These are phyloP conservation scores for Lapara coniferarum DNA, from an alignment of 2,888 invertebrate genomes.

Conservation along the genomic window DNA sequence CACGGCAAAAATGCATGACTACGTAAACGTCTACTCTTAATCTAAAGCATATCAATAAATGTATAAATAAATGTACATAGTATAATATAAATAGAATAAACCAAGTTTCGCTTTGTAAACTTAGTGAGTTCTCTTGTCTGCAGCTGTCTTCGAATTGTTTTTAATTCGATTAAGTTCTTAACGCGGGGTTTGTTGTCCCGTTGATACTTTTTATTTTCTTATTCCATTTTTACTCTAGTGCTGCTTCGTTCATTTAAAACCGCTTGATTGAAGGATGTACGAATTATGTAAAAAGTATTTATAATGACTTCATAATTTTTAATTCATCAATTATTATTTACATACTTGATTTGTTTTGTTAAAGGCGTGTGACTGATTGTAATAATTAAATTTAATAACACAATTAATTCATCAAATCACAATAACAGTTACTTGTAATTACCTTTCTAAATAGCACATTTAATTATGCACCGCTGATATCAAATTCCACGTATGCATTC, in stretches of 20 bases:
- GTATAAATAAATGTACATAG: constrained; percentile 47
- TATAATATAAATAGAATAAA: constrained; percentile 35
- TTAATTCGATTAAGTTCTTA: constrained; percentile 31
- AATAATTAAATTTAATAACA: background rate
- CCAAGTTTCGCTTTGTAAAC: constrained; percentile 32
- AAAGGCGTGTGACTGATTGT: background rate
- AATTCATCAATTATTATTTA: background rate
- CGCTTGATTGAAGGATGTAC: constrained; percentile 1
- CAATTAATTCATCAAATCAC: background rate
- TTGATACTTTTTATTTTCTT: background rate
- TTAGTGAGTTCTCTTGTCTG: constrained; percentile 28
- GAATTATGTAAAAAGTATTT: constrained; percentile 7
- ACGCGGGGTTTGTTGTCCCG: background rate
- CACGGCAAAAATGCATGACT: constrained; percentile 32
- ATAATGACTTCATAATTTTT: background rate
- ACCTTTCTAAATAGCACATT: background rate
- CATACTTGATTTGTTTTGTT: too few species aligned
- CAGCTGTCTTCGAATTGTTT: constrained; percentile 33
- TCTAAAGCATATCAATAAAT: constrained; percentile 71
- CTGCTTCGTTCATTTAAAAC: background rate
- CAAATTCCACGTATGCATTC: background rate
- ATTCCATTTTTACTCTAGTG: background rate
- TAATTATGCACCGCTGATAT: background rate
- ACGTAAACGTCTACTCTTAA: constrained; percentile 41
- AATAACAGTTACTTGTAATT: background rate